phyloP scores from a whole-genome alignment of 2,888 invertebrate species.

The Norana najaformis region DNA sequence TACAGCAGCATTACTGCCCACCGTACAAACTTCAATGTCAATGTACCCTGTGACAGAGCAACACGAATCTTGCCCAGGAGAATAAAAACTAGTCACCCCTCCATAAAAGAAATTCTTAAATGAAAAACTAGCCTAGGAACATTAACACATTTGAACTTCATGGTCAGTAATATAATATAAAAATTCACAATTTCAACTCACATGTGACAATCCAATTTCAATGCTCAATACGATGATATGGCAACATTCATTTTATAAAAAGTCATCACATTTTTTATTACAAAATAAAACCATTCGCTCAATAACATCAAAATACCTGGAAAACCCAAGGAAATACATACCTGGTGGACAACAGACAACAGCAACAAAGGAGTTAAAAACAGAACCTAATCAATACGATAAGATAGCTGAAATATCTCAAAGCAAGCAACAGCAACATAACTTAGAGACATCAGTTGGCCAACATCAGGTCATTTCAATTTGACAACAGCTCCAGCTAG shows the following conservation, averaged over 20 bases:
- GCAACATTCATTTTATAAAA: not conserved
- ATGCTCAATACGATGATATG: not conserved
- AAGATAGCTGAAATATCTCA: conserved; percentile 6
- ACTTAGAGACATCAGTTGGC: not conserved
- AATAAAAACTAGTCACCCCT: not conserved
- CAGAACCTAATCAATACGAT: not conserved
- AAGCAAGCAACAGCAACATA: not conserved
- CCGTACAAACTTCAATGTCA: not conserved
- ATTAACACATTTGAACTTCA: not conserved
- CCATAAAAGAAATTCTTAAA: not conserved
- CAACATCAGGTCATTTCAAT: not conserved
- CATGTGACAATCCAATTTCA: not conserved
- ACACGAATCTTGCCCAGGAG: not conserved
- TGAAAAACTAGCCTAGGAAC: not conserved
- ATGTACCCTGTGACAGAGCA: not conserved
- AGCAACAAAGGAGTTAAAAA: not conserved
- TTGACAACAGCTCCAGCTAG: conserved; percentile 13
- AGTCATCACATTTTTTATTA: not conserved
- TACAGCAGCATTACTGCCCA: not conserved
- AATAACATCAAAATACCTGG: conserved; percentile 7
- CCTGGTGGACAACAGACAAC: not conserved
- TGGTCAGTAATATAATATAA: not conserved
- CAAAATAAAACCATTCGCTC: not conserved
- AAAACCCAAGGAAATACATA: conserved; percentile 6
- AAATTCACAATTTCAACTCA: conserved; percentile 13